Evolutionary conservation across 2,888 invertebrate species (phyloP), one percentile per base, ranked within the genome.

Genomic region (Agrotis clavis): DNA sequence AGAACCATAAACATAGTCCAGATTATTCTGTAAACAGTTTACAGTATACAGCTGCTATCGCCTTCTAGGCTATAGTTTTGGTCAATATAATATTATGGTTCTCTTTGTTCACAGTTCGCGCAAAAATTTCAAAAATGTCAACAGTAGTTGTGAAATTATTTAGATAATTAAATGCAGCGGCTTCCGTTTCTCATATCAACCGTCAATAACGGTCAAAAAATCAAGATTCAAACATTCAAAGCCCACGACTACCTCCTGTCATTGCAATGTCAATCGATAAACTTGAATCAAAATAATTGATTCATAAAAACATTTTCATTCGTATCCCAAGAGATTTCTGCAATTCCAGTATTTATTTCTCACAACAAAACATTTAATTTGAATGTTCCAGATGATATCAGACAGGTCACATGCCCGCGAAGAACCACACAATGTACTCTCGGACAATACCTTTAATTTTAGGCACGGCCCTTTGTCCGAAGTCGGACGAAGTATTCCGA

Each of bases 371-470:
- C 64, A 54, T 56, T 67, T 67, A 45, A 75, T 67, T 61, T 47
- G n/a, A 70, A 70, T 57, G 51, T n/a, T 71, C 35, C 61, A 70
- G 64, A 73, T 70, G 56, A 65, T 51, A 74, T 59, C 67, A 67
- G 57, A 53, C 45, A 60, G 71, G 71, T 70, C 66, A 72, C 77
- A 71, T 79, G 67, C 30, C 54, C 13, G 35, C 57, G 48, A 67
- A 57, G 51, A 54, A 35, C 9, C 11, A 35, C 35, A 74, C 74
- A 82, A 79, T 81, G 59, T 71, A 16, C 76, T 53, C 6, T 30
- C n/a, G 53, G 35, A 79, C 78, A 78, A 82, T 84, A 79, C 78
- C 74, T 84, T 79, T 79, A 86, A 87, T 82, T 87, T 85, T 79
- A 85, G 79, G 74, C 66, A 73, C 16, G 54, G 71, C 35, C 65